Conservation (phyloP, 2,888 invertebrate species). For the Amphipyra tragopoginis region DNA sequence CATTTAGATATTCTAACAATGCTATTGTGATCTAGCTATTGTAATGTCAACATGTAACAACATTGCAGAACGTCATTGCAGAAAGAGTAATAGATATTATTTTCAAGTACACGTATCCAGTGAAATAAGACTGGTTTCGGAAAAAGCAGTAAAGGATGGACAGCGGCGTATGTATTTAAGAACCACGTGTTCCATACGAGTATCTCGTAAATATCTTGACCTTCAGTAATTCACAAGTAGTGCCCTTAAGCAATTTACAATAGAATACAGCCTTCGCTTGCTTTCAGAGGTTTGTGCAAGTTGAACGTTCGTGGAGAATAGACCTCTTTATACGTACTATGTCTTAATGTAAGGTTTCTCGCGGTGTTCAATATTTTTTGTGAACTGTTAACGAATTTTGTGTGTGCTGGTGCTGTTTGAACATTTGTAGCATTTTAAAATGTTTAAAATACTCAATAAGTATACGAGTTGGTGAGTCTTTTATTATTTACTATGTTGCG, state of each 20-base stretch:
- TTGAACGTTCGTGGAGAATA: slow-evolving; percentile 68
- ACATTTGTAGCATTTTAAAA: slow-evolving; percentile 26
- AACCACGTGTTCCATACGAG: slow-evolving; percentile 21
- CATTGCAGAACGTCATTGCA: slow-evolving; percentile 11
- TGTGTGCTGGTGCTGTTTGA: slow-evolving; percentile 52
- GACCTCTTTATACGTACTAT: slow-evolving; percentile 59
- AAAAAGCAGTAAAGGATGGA: no score
- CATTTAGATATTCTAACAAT: slow-evolving; percentile 30
- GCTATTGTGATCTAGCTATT: slow-evolving; percentile 29
- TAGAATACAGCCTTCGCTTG: slow-evolving; percentile 68
- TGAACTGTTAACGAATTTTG: slow-evolving; percentile 36
- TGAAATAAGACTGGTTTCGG: no score
- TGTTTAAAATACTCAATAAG: slow-evolving; percentile 44
- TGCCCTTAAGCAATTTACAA: slow-evolving; percentile 66
- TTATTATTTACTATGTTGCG: neutral
- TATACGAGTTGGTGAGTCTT: slow-evolving; percentile 59
- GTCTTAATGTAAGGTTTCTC: slow-evolving; percentile 19
- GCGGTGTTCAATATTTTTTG: slow-evolving; percentile 25
- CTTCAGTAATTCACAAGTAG: slow-evolving; percentile 56
- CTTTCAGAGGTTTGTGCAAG: slow-evolving; percentile 72
- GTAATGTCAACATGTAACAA: slow-evolving; percentile 18
- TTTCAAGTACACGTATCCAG: no score
- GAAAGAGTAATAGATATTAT: neutral
- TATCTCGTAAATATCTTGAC: slow-evolving; percentile 48
- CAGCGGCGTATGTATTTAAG: neutral